These are phyloP conservation scores for Cheirogaleus major DNA, from an alignment of 2,797 vertebrate genomes.

Conservation along the genomic window DNA sequence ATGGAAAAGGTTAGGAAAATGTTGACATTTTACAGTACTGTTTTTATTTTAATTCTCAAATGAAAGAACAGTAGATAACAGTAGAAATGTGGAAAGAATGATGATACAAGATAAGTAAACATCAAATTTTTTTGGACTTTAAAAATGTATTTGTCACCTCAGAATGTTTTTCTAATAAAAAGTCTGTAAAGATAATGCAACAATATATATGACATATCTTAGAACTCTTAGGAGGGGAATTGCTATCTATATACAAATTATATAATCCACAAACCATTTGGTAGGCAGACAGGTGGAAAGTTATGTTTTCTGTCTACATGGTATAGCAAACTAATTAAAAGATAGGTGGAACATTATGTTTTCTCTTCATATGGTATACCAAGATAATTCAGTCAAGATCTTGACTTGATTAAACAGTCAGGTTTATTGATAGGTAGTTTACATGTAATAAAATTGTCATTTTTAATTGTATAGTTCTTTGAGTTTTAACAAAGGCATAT, in stretches of 20 bases:
- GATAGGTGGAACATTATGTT: not conserved
- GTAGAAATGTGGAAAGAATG: not conserved
- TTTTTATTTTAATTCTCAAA: conserved; percentile 60
- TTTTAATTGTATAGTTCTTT: conserved; percentile 11
- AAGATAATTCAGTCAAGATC: conserved; percentile 19
- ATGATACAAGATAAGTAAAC: conserved; percentile 6
- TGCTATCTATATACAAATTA: not conserved
- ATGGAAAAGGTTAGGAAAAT: conserved; percentile 5
- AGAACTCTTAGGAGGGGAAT: conserved; percentile 24
- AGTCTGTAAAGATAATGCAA: not conserved
- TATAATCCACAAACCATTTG: not conserved
- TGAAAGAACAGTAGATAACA: conserved; percentile 43
- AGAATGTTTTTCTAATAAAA: conserved; percentile 57
- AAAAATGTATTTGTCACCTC: conserved; percentile 42
- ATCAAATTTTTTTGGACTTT: conserved; percentile 39
- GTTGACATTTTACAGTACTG: not conserved
- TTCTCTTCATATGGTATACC: not conserved
- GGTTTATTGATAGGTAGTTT: conserved; percentile 7
- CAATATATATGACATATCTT: conserved; percentile 44
- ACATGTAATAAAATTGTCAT: not conserved
- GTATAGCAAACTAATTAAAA: conserved; percentile 40
- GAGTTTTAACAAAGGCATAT: not conserved
- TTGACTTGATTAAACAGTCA: conserved; percentile 1
- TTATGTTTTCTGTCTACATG: not conserved
- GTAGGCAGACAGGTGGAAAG: not conserved